phyloP scores from a whole-genome alignment of 92 coral and sea anemone genomes.

The Pocillopora meandrina region DNA sequence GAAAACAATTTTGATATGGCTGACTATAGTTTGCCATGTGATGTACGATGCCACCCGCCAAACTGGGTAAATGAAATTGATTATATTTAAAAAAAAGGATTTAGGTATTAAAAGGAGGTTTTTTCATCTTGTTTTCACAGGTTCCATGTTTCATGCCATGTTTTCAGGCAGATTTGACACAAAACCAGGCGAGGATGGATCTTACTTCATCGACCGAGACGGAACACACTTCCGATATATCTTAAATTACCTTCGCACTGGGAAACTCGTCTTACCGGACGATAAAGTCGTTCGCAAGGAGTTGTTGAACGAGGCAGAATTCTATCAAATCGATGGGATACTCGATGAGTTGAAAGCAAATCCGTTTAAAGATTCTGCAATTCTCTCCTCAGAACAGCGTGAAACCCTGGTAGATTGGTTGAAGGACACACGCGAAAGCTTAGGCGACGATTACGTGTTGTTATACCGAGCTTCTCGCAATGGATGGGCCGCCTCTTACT shows the following conservation, averaged over 20 bases:
- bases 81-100: no score
- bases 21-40: no score
- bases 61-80: no score
- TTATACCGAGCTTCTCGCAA: constrained; percentile 51
- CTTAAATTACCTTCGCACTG: constrained; percentile 77
- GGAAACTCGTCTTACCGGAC: constrained; percentile 64
- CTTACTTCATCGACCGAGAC: constrained; percentile 65
- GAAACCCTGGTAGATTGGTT: neutral
- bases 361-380: neutral
- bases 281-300: constrained; percentile 52
- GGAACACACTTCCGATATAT: constrained; percentile 78
- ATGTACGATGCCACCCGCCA: no score
- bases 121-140: neutral
- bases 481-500: constrained; percentile 56
- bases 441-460: neutral
- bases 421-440: neutral
- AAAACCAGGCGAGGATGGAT: constrained; percentile 55
- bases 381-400: neutral
- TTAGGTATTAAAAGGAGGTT: neutral
- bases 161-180: constrained; percentile 62
- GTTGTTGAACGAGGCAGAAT: constrained; percentile 60
- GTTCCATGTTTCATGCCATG: constrained; percentile 68
- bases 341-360: neutral
- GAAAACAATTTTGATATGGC: no score
- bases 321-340: neutral